A percentile compares a stretch with the other conserved stretches of the same genome.
Evolutionary conservation across 1,140 invertebrate genomes (phyloP).

Genomic region (Drosophila kanapiae): DNA sequence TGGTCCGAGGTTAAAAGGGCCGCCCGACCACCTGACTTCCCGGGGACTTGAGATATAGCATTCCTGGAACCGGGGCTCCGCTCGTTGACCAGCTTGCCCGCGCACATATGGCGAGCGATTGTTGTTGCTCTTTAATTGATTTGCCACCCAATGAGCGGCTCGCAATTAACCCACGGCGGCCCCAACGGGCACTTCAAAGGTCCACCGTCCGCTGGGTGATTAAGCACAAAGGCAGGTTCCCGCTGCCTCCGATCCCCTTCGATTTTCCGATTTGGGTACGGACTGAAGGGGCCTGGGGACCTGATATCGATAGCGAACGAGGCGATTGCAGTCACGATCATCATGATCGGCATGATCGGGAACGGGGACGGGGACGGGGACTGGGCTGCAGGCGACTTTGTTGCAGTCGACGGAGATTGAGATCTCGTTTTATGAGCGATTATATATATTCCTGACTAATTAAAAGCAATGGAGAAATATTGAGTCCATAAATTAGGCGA

Average conservation of each 20-base stretch:
- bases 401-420: slow-evolving; percentile 59
- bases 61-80: slow-evolving; percentile 44
- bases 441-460: slow-evolving; percentile 67
- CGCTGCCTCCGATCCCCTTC: background rate
- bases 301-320: slow-evolving; percentile 42
- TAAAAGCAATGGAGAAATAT: slow-evolving; percentile 76
- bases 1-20: slow-evolving; percentile 13
- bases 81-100: slow-evolving; percentile 22
- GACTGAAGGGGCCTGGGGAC: slow-evolving; percentile 8
- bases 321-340: slow-evolving; percentile 41
- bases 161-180: slow-evolving; percentile 75
- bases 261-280: slow-evolving; percentile 63
- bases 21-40: slow-evolving; percentile 9
- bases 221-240: slow-evolving; percentile 70
- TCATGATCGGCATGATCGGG: slow-evolving; percentile 27
- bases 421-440: slow-evolving; percentile 62
- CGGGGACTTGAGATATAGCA: slow-evolving; percentile 11
- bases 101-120: slow-evolving; percentile 10
- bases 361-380: too few relatives aligned
- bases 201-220: slow-evolving; percentile 71
- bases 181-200: slow-evolving; percentile 54
- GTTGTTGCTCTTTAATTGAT: slow-evolving; percentile 69
- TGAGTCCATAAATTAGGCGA: slow-evolving; percentile 65
- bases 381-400: slow-evolving; percentile 50
- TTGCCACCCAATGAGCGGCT: slow-evolving; percentile 80